A percentile compares a stretch with the other conserved stretches of the same genome.
These are phyloP conservation scores for Volucella zonaria DNA, from an alignment of 2,888 invertebrate species.

Conservation along the genomic window DNA sequence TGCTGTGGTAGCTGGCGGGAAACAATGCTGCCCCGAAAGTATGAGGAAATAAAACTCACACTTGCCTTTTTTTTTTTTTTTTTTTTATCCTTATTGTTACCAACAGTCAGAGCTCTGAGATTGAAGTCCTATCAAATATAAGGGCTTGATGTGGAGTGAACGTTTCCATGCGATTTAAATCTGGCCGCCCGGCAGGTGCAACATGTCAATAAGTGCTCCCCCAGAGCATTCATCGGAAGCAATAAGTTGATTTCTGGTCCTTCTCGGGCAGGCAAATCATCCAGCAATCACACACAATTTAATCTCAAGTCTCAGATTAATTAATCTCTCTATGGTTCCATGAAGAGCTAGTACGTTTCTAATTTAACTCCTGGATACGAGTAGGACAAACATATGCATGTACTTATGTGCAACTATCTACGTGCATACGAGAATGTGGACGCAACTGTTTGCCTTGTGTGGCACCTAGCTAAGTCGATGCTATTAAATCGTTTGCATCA, in stretches of 20 bases:
- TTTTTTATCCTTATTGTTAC: too few species aligned
- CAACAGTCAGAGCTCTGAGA: too few species aligned
- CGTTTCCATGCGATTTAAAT: too few species aligned
- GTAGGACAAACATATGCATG: not conserved
- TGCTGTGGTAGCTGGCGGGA: too few species aligned
- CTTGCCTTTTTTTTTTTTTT: too few species aligned
- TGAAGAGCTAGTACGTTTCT: not conserved
- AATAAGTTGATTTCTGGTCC: too few species aligned
- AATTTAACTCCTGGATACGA: conserved; percentile 6
- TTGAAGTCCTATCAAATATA: too few species aligned
- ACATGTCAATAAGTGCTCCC: not conserved
- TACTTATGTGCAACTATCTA: not conserved
- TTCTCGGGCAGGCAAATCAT: conserved; percentile 29
- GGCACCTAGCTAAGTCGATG: conserved; percentile 17
- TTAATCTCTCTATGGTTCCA: conserved; percentile 29
- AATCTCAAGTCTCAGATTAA: conserved; percentile 41
- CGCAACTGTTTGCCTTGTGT: too few species aligned
- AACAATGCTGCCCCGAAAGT: too few species aligned
- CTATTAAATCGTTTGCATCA: conserved; percentile 52
- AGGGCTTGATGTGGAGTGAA: too few species aligned
- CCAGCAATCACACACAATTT: conserved; percentile 29
- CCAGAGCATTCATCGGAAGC: not conserved
- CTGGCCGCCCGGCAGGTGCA: not conserved
- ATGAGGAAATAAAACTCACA: too few species aligned
- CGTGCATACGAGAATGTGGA: not conserved